Evolutionary conservation across 2,797 vertebrate genomes (phyloP).

Genomic region (Tiaroga cobitis): DNA sequence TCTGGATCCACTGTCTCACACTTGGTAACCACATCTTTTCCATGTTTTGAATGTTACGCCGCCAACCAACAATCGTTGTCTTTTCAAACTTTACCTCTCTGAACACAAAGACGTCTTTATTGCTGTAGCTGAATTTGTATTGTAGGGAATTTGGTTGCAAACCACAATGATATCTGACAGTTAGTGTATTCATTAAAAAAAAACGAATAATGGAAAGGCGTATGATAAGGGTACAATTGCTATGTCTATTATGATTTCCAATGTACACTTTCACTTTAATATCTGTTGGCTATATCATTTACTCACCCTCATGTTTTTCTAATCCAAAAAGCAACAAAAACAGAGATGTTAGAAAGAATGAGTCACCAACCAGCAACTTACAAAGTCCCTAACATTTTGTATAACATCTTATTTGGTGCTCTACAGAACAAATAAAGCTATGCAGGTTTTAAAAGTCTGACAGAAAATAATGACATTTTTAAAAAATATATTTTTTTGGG

Average conservation of each 20-base stretch:
- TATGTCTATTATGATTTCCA: constrained; percentile 8
- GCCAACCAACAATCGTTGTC: neutral
- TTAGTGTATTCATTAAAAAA: constrained; percentile 40
- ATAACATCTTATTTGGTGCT: neutral
- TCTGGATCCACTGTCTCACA: neutral
- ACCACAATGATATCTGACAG: constrained; percentile 35
- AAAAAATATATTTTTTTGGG: rapidly evolving
- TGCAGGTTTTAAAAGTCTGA: neutral
- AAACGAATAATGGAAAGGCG: constrained; percentile 36
- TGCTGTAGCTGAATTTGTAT: neutral
- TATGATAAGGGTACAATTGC: constrained; percentile 23
- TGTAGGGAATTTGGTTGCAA: constrained; percentile 14
- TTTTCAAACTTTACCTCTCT: constrained; percentile 18
- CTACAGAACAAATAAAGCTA: neutral
- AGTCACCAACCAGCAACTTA: neutral
- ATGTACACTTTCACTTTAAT: neutral
- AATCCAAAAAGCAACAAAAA: neutral
- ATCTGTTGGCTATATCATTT: neutral
- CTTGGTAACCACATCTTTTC: neutral
- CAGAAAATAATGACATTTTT: too few relatives aligned
- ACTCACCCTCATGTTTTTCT: neutral
- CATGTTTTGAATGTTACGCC: neutral
- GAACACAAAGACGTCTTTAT: constrained; percentile 43
- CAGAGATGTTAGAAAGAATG: neutral
- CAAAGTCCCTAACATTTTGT: neutral